Percentiles rank a stretch among this genome's conserved stretches.
These are phyloP conservation scores for Steinernema scapterisci DNA, from an alignment of 2,888 invertebrate species.

Conservation along the genomic window DNA sequence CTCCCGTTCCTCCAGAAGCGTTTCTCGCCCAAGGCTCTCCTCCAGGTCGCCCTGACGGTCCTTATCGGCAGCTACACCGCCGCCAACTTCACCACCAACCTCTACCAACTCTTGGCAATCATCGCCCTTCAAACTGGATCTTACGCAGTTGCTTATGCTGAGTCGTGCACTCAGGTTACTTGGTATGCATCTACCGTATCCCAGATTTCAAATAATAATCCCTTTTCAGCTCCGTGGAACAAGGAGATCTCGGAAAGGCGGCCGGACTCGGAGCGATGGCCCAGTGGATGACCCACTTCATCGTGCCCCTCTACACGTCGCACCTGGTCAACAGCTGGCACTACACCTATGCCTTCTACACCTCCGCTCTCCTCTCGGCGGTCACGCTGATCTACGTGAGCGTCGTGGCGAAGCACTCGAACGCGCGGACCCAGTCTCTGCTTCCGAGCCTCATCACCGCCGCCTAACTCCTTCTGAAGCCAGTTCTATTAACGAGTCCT, in stretches of 20 bases:
- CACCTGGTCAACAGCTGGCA: slow-evolving; percentile 61
- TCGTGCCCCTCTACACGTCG: slow-evolving; percentile 65
- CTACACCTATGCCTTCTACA: slow-evolving; percentile 67
- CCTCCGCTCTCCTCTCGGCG: slow-evolving; percentile 54
- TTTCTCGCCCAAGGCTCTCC: slow-evolving; percentile 51
- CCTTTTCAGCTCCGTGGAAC: slow-evolving; percentile 62
- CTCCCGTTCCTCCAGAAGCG: slow-evolving; percentile 62
- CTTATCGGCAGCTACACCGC: slow-evolving; percentile 55
- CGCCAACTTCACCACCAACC: slow-evolving; percentile 58
- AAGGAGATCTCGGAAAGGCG: slow-evolving; percentile 65
- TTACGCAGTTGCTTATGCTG: slow-evolving; percentile 66
- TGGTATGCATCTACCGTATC: slow-evolving; percentile 45
- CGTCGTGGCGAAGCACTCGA: slow-evolving; percentile 59
- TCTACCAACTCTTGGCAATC: slow-evolving; percentile 63
- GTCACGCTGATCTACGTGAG: slow-evolving; percentile 60
- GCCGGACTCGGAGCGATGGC: slow-evolving; percentile 66
- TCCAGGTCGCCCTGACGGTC: slow-evolving; percentile 55
- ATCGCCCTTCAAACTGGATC: slow-evolving; percentile 65
- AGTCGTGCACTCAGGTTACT: slow-evolving; percentile 65
- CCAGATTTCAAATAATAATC: neutral
- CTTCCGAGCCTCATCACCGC: slow-evolving; percentile 56
- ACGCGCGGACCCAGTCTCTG: slow-evolving; percentile 58
- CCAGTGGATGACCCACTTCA: slow-evolving; percentile 65
- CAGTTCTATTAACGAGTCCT: neutral
- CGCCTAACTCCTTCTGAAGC: slow-evolving; percentile 30